A percentile compares a stretch with the other conserved stretches of the same genome.
phyloP scores from a whole-genome alignment of 2,888 invertebrate genomes.

The Adelphocoris suturalis region DNA sequence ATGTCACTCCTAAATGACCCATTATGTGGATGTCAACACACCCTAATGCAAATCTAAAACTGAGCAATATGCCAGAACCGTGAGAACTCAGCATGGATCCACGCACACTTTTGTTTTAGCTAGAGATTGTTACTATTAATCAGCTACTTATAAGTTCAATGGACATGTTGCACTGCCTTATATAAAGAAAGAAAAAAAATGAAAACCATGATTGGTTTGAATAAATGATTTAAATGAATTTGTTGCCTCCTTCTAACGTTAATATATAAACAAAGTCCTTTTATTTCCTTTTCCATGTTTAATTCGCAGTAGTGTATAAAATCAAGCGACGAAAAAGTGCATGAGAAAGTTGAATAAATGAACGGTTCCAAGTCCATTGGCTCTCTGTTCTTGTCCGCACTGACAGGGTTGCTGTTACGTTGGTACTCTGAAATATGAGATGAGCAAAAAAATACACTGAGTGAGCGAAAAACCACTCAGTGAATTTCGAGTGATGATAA shows the following conservation, averaged over 20 bases:
- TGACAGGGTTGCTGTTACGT: constrained; percentile 66
- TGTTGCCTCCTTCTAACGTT: constrained; percentile 51
- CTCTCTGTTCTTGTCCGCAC: constrained; percentile 65
- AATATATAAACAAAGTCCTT: constrained; percentile 23
- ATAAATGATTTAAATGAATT: background rate
- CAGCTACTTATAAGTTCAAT: no score
- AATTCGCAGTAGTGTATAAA: constrained; percentile 41
- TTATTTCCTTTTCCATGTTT: constrained; percentile 30
- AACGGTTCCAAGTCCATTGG: constrained; percentile 66
- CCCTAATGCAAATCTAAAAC: no score
- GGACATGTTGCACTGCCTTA: no score
- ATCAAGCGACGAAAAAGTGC: constrained; percentile 54
- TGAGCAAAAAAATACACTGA: constrained; percentile 71
- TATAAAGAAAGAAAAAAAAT: background rate
- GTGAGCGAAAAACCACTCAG: constrained; percentile 58
- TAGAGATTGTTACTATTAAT: no score
- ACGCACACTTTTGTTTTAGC: no score
- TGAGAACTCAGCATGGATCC: no score
- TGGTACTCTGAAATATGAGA: constrained; percentile 73
- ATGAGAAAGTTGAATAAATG: constrained; percentile 61
- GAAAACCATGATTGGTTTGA: background rate
- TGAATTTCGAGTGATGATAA: constrained; percentile 10
- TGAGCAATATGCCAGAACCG: no score
- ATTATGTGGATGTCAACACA: no score
- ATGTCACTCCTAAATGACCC: no score